phyloP scores from a whole-genome alignment of 2,888 invertebrate species.

The Phanerotoma sp. region DNA sequence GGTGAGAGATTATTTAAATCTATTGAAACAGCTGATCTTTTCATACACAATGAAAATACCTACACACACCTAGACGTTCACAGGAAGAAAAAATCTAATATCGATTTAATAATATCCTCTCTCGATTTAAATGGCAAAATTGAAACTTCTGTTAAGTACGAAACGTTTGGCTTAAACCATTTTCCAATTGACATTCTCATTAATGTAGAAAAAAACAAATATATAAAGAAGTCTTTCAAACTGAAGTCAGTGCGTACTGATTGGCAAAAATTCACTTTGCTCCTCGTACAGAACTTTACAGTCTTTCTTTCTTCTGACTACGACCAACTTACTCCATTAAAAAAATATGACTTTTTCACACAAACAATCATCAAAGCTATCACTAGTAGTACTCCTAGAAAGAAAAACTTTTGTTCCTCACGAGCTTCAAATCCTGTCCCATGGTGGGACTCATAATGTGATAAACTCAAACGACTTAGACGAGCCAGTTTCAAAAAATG shows the following conservation, averaged over 20 bases:
- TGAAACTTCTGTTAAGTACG: background rate
- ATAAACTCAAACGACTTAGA: conserved; percentile 15
- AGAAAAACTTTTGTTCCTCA: background rate
- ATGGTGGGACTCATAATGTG: conserved; percentile 29
- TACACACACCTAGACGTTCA: conserved; percentile 10
- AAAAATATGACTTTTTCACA: conserved; percentile 6
- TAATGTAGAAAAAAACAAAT: conserved; percentile 9
- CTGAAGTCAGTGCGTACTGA: conserved; percentile 21
- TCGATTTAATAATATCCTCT: conserved; percentile 16
- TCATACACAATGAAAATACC: conserved; percentile 13
- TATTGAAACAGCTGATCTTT: conserved; percentile 10
- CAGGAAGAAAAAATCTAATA: conserved; percentile 19
- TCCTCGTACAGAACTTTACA: conserved; percentile 1
- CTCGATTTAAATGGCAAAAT: conserved; percentile 9
- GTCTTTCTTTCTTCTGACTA: background rate
- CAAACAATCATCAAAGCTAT: background rate
- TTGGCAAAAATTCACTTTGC: conserved; percentile 14
- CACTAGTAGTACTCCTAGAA: background rate
- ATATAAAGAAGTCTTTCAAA: conserved; percentile 23
- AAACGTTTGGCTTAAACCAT: conserved; percentile 25
- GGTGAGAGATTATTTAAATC: conserved; percentile 12
- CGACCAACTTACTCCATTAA: background rate
- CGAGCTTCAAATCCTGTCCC: conserved; percentile 14
- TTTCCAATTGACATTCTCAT: conserved; percentile 15
- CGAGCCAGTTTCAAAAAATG: conserved; percentile 22